Evolutionary conservation across 2,113 vertebrate genomes (phyloP).

Genomic region (Xiphophorus hellerii): DNA sequence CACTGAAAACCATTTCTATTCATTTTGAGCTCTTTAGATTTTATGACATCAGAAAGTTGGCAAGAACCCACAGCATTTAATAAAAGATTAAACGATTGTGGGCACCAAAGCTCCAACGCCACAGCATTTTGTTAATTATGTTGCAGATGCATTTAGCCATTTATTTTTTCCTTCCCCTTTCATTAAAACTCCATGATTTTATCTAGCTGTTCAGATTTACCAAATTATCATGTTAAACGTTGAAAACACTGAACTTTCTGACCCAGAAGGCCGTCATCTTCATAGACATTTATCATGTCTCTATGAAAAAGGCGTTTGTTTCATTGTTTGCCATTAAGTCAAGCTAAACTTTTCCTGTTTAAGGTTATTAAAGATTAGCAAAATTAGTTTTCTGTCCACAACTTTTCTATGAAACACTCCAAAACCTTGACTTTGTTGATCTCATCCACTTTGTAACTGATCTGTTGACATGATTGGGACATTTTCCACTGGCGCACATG

Average conservation of each 20-base stretch:
- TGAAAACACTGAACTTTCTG: background rate
- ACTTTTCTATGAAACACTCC: too few relatives aligned
- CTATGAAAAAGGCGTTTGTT: too few relatives aligned
- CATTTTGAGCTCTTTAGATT: too few relatives aligned
- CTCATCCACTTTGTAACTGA: too few relatives aligned
- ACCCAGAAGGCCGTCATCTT: too few relatives aligned
- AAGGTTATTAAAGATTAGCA: background rate
- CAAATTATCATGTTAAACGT: background rate
- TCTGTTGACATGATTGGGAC: too few relatives aligned
- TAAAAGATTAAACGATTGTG: background rate
- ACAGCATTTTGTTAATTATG: background rate
- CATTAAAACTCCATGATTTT: background rate
- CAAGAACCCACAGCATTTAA: background rate
- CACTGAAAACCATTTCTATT: background rate
- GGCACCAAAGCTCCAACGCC: background rate
- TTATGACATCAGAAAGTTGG: background rate
- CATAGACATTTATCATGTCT: too few relatives aligned
- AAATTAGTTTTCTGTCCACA: background rate
- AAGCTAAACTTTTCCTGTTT: background rate
- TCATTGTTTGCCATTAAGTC: background rate
- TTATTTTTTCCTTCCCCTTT: background rate
- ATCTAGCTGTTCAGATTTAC: slow-evolving; percentile 1
- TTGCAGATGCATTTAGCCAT: background rate
- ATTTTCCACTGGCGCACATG: too few relatives aligned
- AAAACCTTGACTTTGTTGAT: too few relatives aligned